Conservation (phyloP, 2,797 vertebrate genomes). For the Xerus rutilus region DNA sequence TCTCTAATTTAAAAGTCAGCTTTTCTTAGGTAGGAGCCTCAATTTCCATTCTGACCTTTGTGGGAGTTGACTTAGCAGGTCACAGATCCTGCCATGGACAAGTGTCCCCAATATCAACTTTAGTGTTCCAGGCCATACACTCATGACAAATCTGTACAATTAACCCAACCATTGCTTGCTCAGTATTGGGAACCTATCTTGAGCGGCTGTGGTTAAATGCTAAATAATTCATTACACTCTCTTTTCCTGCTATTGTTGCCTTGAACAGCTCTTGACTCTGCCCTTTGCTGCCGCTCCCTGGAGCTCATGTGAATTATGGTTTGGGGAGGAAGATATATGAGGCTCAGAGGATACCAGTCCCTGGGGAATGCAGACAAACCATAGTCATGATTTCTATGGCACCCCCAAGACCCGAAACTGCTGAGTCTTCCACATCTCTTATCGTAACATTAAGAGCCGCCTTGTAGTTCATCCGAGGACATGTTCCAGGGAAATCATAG, state of each 20-base stretch:
- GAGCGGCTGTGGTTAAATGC: conserved; percentile 50
- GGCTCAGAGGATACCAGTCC: conserved; percentile 43
- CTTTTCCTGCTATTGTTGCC: conserved; percentile 65
- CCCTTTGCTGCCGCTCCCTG: conserved; percentile 66
- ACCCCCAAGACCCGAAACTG: conserved; percentile 73
- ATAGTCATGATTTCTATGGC: conserved; percentile 59
- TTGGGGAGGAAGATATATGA: conserved; percentile 29
- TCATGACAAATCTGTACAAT: background rate
- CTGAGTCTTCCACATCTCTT: conserved; percentile 68
- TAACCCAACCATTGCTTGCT: background rate
- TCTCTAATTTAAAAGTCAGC: conserved; percentile 35
- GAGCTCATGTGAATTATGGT: conserved; percentile 68
- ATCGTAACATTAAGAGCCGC: conserved; percentile 77
- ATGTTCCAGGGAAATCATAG: conserved; percentile 79
- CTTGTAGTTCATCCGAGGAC: conserved; percentile 83
- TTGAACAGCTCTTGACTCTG: conserved; percentile 73
- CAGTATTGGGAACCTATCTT: conserved; percentile 41
- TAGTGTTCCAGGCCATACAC: background rate
- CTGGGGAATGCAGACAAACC: conserved; percentile 68
- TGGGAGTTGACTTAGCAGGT: background rate
- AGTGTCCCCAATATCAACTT: background rate
- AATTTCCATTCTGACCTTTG: background rate
- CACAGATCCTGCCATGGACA: background rate
- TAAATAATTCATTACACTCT: conserved; percentile 76
- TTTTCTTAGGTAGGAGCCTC: background rate